Evolutionary conservation across 2,797 vertebrate genomes (phyloP), one percentile per base, ranked within the genome.

Genomic region (Micropoecilia bifurca): DNA sequence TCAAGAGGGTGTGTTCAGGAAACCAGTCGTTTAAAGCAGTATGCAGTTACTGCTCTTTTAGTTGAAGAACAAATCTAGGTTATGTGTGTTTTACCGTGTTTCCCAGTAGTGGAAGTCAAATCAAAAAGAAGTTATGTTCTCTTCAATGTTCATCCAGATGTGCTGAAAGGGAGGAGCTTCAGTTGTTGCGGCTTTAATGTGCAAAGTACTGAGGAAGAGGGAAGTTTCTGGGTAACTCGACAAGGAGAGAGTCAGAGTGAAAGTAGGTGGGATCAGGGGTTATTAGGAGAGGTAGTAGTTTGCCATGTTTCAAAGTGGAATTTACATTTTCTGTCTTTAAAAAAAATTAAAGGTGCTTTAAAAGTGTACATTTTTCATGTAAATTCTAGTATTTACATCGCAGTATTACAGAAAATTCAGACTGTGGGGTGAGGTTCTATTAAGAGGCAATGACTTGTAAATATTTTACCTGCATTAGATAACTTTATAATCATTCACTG

Each of bases 121-220:
- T 48, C 30, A 76, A 48, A 73, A 72, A 76, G 71, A 48, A 74
- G 78, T 73, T 81, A 47, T 78, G 77, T 77, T 73, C 30, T 33
- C 68, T 71, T 46, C 61, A 78, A 41, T 43, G 66, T 73, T 74
- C 9, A 59, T 61, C 77, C 82, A 91, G 80, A 87, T 85, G 83
- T 83, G 73, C 10, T 76, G 68, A 75, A 79, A 86, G 74, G 90
- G 90, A 86, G 89, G 89, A 80, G 89, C 85, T 36, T 88, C 57
- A 53, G 77, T 30, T 77, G 22, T 74, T 81, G 57, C 63, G 57
- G 76, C 72, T 78, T 46, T 45, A 75, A 47, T 63, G 75, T 36
- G 72, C 46, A 83, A 76, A 82, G 5, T 75, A 73, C 78, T 50
- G 25, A 77, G 81, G 45, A 89, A 81, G 30, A 85, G 45, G 36